Conservation (phyloP, 2,888 invertebrate genomes). For the Holacanthella duospinosa region DNA sequence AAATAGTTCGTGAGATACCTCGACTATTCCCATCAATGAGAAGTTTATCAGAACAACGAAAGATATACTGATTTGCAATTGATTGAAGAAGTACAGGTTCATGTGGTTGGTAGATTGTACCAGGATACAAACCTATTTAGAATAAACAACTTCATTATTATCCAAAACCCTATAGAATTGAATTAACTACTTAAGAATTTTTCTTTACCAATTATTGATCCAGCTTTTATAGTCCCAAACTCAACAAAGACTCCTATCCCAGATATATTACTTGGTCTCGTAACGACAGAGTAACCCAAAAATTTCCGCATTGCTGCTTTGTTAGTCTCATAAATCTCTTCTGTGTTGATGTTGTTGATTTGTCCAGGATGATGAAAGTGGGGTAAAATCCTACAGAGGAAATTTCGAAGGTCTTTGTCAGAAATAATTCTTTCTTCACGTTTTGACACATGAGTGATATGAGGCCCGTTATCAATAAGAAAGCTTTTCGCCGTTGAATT, state of each 20-base stretch:
- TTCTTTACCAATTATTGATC: constrained; percentile 37
- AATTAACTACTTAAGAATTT: neutral
- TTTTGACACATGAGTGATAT: neutral
- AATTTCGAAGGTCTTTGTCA: constrained; percentile 9
- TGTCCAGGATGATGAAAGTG: constrained; percentile 6
- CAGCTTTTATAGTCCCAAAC: constrained; percentile 33
- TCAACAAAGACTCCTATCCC: constrained; percentile 37
- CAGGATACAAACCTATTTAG: constrained; percentile 38
- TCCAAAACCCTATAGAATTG: neutral
- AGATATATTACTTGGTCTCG: constrained; percentile 21
- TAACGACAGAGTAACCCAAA: constrained; percentile 20
- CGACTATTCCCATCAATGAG: constrained; percentile 46
- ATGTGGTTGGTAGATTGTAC: constrained; percentile 43
- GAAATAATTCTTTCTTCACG: constrained; percentile 12
- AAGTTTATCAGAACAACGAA: constrained; percentile 45
- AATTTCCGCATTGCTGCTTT: constrained; percentile 20
- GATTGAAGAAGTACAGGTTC: constrained; percentile 46
- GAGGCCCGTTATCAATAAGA: constrained; percentile 17
- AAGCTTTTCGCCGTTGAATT: too few relatives aligned
- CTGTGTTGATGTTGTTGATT: neutral
- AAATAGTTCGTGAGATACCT: constrained; percentile 44
- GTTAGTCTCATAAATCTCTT: constrained; percentile 7
- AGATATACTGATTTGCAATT: constrained; percentile 45
- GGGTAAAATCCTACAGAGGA: constrained; percentile 13
- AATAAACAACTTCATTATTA: neutral